Conservation (phyloP, 23 tunicate species). For the Diplosoma virens region DNA sequence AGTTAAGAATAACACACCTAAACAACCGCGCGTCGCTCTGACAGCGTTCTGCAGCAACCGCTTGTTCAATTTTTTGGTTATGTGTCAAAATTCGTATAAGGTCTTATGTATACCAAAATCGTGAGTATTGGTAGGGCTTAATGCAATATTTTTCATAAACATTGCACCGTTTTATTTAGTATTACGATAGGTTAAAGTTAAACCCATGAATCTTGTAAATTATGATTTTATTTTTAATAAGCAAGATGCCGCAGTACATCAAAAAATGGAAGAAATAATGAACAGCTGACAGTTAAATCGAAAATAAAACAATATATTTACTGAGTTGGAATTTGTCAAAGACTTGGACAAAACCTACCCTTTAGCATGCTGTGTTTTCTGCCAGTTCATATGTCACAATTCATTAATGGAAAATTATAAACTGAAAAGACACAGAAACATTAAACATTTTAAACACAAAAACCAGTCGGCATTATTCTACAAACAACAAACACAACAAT, state of each 20-base stretch:
- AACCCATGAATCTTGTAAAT: constrained; percentile 16
- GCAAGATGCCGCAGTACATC: neutral
- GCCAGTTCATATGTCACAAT: constrained; percentile 48
- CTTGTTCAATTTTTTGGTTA: too few relatives aligned
- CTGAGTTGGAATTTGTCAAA: constrained; percentile 25
- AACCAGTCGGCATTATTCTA: constrained; percentile 52
- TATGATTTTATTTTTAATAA: constrained; percentile 11
- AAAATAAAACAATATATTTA: constrained; percentile 37
- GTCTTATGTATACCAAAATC: too few relatives aligned
- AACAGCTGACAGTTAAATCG: constrained; percentile 34
- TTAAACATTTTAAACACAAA: constrained; percentile 52
- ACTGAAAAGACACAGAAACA: constrained; percentile 50
- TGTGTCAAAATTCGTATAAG: too few relatives aligned
- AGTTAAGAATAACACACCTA: too few relatives aligned
- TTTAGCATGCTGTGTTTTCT: constrained; percentile 47
- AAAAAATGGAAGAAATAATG: neutral
- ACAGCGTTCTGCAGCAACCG: too few relatives aligned
- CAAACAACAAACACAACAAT: constrained; percentile 41
- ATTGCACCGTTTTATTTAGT: too few relatives aligned
- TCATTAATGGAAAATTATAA: constrained; percentile 33
- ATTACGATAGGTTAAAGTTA: too few relatives aligned
- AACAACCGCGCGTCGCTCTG: too few relatives aligned
- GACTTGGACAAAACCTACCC: constrained; percentile 23
- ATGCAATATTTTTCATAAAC: too few relatives aligned
- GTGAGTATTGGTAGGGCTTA: too few relatives aligned